Conservation (phyloP, 2,888 invertebrate species). For the Lagria hirta region DNA sequence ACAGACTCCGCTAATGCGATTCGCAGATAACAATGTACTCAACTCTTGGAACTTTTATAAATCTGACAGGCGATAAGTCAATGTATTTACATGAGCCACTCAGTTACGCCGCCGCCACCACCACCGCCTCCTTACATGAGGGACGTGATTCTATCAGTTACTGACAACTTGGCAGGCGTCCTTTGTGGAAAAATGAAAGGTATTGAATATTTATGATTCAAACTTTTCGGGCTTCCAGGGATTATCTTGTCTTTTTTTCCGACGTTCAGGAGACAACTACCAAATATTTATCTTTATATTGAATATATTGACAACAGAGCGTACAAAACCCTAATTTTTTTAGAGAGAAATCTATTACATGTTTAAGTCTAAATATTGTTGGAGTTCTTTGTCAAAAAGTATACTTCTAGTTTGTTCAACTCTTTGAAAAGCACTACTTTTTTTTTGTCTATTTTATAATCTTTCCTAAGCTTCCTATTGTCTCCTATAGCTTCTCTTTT, state of each 20-base stretch:
- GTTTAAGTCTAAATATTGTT: no score
- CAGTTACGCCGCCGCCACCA: conserved; percentile 37
- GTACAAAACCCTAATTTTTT: no score
- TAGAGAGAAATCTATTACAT: no score
- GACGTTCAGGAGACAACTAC: no score
- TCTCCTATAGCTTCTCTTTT: no score
- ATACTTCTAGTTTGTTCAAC: no score
- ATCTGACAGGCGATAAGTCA: conserved; percentile 48
- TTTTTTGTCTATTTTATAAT: no score
- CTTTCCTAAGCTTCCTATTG: no score
- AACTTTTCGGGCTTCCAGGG: conserved; percentile 22
- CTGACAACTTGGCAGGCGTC: conserved; percentile 26
- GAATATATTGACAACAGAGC: no score
- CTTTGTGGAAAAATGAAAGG: conserved; percentile 25
- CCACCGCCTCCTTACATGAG: conserved; percentile 22
- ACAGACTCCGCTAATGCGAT: conserved; percentile 48
- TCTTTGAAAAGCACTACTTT: no score
- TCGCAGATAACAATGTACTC: conserved; percentile 46
- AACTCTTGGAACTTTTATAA: conserved; percentile 46
- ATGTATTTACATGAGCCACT: conserved; percentile 45
- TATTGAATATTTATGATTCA: conserved; percentile 38
- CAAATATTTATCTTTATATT: no score
- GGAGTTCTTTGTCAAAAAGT: no score
- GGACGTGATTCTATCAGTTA: conserved; percentile 19
- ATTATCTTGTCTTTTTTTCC: conserved; percentile 18